Base-by-base conservation (phyloP, 2,797 vertebrate genomes). In the Sphaeramia orbicularis region DNA sequence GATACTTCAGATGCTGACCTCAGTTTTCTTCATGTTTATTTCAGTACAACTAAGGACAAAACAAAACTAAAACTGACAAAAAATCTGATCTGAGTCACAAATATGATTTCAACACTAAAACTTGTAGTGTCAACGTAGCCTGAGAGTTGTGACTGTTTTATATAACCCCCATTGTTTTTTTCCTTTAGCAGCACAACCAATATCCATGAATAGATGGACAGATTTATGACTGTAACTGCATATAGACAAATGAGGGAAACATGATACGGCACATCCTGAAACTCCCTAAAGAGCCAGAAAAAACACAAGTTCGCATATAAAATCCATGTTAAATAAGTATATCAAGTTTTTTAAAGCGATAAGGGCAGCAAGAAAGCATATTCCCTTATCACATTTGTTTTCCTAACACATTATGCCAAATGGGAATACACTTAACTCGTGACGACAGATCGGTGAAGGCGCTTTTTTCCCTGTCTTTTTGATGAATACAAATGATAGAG, bases 381-480 rank as follows among this genome's bases (percentile, higher is more conserved):
- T 54, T 63, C 11, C 11, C n/a, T 38, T 10, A 49, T 47, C 10
- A 13, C 54, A 24, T 70, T 70, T 57, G 38, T 69, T 78, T 74
- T 68, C 21, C 19, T 65, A 75, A 74, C 3, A 30, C n/a, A 40
- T 65, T 35, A 21, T 61, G 21, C 36, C 65, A 58, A 58, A 59
- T 74, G 68, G 38, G 66, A 73, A 61, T 50, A 69, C 18, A 53
- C 16, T 65, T 21, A 58, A 50, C 9, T 52, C 37, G 45, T 49
- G 32, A 52, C 13, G 47, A 56, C 50, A 52, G n/a, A 55, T 18
- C 38, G 10, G 13, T 38, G 19, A 36, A 16, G 10, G 8, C 55
- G 19, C 35, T 55, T 47, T n/a, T 37, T 13, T n/a, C 27, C 2
- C 7, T 32, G 10, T 16, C 19, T 3, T 8, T 56, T 45, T 48